phyloP scores from a whole-genome alignment of 2,113 vertebrate species.

The Nothocercus julius region DNA sequence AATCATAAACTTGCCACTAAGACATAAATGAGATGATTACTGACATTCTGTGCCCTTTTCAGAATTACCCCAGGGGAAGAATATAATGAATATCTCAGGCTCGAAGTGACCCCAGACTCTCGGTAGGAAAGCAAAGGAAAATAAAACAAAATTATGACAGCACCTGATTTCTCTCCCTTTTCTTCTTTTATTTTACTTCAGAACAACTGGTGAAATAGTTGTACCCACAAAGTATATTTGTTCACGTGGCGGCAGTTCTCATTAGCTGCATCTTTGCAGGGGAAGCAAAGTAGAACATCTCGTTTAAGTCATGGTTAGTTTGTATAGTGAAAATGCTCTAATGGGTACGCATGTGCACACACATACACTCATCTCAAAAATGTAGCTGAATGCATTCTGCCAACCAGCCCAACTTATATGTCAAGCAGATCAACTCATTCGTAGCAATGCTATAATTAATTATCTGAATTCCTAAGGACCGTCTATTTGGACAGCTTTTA shows the following conservation, averaged over 20 bases:
- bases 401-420: slow-evolving; percentile 4
- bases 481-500: neutral
- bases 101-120: slow-evolving; percentile 54
- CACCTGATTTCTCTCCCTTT: neutral
- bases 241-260: neutral
- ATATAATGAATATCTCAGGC: slow-evolving; percentile 72
- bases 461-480: neutral
- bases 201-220: neutral
- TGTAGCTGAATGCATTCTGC: neutral
- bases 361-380: neutral
- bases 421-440: neutral
- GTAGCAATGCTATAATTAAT: neutral
- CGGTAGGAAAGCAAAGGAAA: slow-evolving; percentile 9
- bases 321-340: neutral
- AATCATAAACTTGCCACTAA: slow-evolving; percentile 69
- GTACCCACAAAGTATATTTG: neutral
- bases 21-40: slow-evolving; percentile 63
- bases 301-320: neutral
- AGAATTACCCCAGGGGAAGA: slow-evolving; percentile 73
- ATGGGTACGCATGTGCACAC: neutral
- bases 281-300: neutral
- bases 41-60: slow-evolving; percentile 80
- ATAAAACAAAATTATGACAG: neutral
- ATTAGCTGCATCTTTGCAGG: neutral
- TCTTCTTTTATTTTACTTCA: neutral